Evolutionary conservation across 2,797 vertebrate genomes (phyloP).

Genomic region (Hydrophis major): DNA sequence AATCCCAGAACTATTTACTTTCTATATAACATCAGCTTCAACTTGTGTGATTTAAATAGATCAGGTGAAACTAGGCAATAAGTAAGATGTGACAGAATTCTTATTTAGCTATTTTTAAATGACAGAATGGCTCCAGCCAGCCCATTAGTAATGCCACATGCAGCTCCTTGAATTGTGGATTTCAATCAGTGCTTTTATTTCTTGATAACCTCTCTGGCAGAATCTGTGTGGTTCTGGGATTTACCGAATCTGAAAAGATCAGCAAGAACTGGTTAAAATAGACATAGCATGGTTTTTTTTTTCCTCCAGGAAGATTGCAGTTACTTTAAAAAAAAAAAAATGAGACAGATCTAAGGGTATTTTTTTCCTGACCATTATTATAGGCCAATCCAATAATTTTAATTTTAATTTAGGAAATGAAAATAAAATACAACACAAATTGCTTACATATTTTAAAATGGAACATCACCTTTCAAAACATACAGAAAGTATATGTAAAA

Average conservation of each 20-base stretch:
- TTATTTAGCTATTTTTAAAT: conserved; percentile 34
- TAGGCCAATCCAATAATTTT: background rate
- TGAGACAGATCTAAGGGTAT: background rate
- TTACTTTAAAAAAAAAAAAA: background rate
- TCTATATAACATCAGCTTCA: conserved; percentile 15
- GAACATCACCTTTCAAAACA: background rate
- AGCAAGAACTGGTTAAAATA: conserved; percentile 14
- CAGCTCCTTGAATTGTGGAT: conserved; percentile 28
- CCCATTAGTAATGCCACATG: conserved; percentile 13
- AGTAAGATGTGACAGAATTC: conserved; percentile 26
- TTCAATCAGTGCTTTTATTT: conserved; percentile 24
- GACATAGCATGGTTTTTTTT: conserved; percentile 5
- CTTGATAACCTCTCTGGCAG: conserved; percentile 29
- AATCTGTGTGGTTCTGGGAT: conserved; percentile 23
- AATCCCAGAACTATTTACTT: conserved; percentile 38
- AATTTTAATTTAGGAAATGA: conserved; percentile 2
- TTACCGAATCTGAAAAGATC: conserved; percentile 15
- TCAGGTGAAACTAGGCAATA: conserved; percentile 40
- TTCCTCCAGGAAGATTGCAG: conserved; percentile 18
- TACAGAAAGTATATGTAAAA: background rate
- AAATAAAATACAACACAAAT: background rate
- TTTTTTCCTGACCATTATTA: conserved; percentile 8
- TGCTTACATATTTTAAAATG: background rate
- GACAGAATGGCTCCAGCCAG: conserved; percentile 15
- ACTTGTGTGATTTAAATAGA: conserved; percentile 9